These are phyloP conservation scores for Colletes gigas DNA, from an alignment of 1,140 invertebrate genomes.

Conservation along the genomic window DNA sequence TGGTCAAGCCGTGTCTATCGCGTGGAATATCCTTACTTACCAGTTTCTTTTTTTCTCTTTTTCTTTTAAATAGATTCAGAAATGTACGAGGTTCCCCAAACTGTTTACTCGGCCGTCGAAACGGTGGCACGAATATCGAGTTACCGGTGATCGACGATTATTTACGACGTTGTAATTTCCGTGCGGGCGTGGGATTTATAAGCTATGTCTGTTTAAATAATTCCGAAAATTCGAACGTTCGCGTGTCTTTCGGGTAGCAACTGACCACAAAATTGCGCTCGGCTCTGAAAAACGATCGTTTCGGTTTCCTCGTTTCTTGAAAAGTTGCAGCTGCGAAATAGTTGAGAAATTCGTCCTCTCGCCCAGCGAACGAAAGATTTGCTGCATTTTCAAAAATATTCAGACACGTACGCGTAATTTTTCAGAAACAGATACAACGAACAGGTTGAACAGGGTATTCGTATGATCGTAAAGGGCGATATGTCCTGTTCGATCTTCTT, in stretches of 20 bases:
- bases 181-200: constrained; percentile 15
- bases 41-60: background rate
- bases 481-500: too few relatives aligned
- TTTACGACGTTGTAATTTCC: constrained; percentile 27
- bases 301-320: background rate
- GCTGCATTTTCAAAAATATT: background rate
- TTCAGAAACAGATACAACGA: too few relatives aligned
- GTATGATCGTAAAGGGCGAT: too few relatives aligned
- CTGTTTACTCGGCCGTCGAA: background rate
- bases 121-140: constrained; percentile 21
- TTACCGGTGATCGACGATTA: constrained; percentile 16
- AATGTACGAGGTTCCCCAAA: constrained; percentile 5
- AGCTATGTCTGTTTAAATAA: constrained; percentile 21
- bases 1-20: background rate
- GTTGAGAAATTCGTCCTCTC: background rate
- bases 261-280: background rate
- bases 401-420: too few relatives aligned
- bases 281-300: background rate
- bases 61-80: constrained; percentile 26
- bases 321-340: background rate
- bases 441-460: too few relatives aligned
- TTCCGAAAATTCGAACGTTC: background rate
- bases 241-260: constrained; percentile 3
- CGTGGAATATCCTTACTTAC: background rate
- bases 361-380: background rate